Percentiles rank a stretch among this genome's conserved stretches.
Evolutionary conservation across 2,797 vertebrate genomes (phyloP).

Genomic region (Benthosema pterotum): DNA sequence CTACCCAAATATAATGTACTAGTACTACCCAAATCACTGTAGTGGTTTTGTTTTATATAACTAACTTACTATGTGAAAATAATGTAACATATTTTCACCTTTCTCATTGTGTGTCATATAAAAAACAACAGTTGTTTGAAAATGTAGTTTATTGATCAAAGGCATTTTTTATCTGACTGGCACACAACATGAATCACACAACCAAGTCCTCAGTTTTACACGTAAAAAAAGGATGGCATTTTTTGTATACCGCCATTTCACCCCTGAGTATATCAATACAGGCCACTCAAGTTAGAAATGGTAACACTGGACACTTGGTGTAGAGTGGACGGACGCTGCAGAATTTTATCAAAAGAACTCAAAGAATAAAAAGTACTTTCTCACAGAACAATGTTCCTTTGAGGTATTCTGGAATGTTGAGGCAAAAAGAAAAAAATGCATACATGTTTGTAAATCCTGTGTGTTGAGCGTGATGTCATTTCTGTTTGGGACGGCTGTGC

Average conservation of each 20-base stretch:
- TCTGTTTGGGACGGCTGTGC: conserved; percentile 24
- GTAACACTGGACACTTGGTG: conserved; percentile 24
- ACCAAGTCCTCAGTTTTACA: conserved; percentile 4
- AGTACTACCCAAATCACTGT: background rate
- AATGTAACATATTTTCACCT: too few species aligned
- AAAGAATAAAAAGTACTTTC: conserved; percentile 1
- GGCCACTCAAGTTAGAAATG: conserved; percentile 29
- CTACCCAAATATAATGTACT: too few species aligned
- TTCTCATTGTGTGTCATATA: too few species aligned
- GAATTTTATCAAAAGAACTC: conserved; percentile 31
- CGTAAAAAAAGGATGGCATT: conserved; percentile 28
- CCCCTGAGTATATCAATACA: conserved; percentile 54
- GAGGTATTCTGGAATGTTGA: conserved; percentile 27
- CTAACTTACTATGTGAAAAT: too few species aligned
- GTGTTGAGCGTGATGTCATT: conserved; percentile 18
- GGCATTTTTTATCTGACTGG: conserved; percentile 16
- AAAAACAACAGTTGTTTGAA: background rate
- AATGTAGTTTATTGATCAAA: conserved; percentile 50
- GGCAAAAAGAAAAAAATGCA: background rate
- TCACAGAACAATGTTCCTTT: conserved; percentile 12
- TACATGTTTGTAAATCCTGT: background rate
- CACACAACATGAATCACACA: conserved; percentile 25
- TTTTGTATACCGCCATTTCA: conserved; percentile 12
- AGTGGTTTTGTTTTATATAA: background rate
- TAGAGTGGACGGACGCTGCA: conserved; percentile 5